phyloP scores from a whole-genome alignment of 2,888 invertebrate species.

The Mesorhabditis sp. region DNA sequence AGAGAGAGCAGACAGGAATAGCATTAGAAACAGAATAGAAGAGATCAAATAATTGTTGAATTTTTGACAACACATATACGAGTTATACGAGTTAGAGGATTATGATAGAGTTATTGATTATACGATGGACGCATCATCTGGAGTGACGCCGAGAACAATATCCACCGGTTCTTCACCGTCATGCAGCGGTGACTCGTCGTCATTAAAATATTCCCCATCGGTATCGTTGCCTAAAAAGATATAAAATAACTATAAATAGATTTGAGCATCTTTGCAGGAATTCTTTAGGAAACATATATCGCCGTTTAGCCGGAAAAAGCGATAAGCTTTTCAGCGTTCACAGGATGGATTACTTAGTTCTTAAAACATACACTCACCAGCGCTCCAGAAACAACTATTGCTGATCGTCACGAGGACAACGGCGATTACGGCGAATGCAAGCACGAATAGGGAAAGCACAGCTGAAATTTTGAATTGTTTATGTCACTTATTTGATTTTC shows the following conservation, averaged over 20 bases:
- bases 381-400: conserved; percentile 40
- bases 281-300: conserved; percentile 12
- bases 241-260: no score
- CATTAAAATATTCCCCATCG: not conserved
- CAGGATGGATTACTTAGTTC: not conserved
- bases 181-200: conserved; percentile 8
- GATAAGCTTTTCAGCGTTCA: conserved; percentile 9
- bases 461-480: conserved; percentile 17
- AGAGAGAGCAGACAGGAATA: no score
- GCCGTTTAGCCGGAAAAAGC: not conserved
- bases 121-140: conserved; percentile 33
- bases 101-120: conserved; percentile 7
- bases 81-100: no score
- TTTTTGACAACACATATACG: no score
- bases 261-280: no score
- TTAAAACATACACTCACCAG: conserved; percentile 23
- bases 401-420: conserved; percentile 40
- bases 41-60: no score
- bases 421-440: conserved; percentile 41
- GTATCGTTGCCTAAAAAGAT: not conserved
- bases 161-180: conserved; percentile 26
- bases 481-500: no score
- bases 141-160: conserved; percentile 31
- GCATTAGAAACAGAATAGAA: no score
- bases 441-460: conserved; percentile 37